Conservation (phyloP, 2,797 vertebrate genomes). For the Hozukius guyotensis region DNA sequence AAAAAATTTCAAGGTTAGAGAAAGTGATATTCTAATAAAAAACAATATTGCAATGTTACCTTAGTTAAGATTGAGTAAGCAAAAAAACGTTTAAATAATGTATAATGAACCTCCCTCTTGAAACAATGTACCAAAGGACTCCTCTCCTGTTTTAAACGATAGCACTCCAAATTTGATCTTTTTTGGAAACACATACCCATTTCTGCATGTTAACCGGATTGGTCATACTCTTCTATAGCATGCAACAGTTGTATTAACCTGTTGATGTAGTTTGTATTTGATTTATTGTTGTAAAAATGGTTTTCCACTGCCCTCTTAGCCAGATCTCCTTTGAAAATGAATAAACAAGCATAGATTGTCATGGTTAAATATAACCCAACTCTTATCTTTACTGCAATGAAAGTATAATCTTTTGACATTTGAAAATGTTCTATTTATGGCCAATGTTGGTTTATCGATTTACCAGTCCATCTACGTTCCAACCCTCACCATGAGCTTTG, state of each 20-base stretch:
- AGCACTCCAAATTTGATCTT: neutral
- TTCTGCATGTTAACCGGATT: fast-evolving
- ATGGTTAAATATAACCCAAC: no score
- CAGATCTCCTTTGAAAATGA: neutral
- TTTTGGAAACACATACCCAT: neutral
- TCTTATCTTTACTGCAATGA: no score
- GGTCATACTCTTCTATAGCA: neutral
- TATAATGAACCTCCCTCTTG: neutral
- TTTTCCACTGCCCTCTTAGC: neutral
- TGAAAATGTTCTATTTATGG: no score
- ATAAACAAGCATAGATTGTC: neutral
- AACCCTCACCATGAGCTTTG: no score
- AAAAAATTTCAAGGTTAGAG: neutral
- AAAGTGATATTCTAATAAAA: neutral
- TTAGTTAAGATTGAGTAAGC: neutral
- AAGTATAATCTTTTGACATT: no score
- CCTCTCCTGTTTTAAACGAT: neutral
- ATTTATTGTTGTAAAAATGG: neutral
- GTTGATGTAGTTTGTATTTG: neutral
- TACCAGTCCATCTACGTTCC: no score
- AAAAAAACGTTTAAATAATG: neutral
- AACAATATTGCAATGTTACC: neutral
- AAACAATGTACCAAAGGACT: neutral
- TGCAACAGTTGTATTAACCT: neutral
- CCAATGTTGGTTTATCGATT: no score